phyloP scores from a whole-genome alignment of 2,113 vertebrate species.

The Nycticorax nycticorax region DNA sequence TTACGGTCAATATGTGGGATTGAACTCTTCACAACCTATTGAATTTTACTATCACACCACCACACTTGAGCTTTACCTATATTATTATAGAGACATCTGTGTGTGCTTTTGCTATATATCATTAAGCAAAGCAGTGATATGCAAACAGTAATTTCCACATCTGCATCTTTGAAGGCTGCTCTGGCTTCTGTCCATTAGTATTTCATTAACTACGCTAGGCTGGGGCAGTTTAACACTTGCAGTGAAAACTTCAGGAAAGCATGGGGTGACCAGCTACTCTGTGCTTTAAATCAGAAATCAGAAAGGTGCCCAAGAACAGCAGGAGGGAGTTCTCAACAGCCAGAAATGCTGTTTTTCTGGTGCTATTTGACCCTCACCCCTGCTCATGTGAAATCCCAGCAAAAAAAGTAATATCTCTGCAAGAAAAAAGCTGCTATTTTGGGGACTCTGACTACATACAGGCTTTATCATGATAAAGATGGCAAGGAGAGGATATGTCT shows the following conservation, averaged over 20 bases:
- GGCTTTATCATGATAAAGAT: neutral
- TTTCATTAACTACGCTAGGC: neutral
- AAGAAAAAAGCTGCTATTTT: neutral
- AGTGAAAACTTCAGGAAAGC: neutral
- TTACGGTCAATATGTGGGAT: rapidly evolving
- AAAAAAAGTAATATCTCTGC: neutral
- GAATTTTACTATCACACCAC: neutral
- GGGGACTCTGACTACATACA: neutral
- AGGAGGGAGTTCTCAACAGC: neutral
- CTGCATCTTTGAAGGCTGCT: neutral
- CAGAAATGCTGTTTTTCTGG: neutral
- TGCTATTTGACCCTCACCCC: neutral
- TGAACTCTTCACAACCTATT: neutral
- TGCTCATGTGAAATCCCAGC: neutral
- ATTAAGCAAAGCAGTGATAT: neutral
- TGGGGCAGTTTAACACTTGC: neutral
- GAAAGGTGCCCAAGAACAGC: neutral
- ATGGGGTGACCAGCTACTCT: neutral
- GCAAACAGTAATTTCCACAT: neutral
- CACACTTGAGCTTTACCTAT: neutral
- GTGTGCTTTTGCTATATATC: neutral
- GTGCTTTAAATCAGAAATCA: neutral
- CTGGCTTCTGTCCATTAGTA: neutral
- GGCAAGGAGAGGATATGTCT: neutral
- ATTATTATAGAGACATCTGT: neutral